Evolutionary conservation across 2,113 vertebrate species (phyloP).

Genomic region (Leptodactylus fuscus): DNA sequence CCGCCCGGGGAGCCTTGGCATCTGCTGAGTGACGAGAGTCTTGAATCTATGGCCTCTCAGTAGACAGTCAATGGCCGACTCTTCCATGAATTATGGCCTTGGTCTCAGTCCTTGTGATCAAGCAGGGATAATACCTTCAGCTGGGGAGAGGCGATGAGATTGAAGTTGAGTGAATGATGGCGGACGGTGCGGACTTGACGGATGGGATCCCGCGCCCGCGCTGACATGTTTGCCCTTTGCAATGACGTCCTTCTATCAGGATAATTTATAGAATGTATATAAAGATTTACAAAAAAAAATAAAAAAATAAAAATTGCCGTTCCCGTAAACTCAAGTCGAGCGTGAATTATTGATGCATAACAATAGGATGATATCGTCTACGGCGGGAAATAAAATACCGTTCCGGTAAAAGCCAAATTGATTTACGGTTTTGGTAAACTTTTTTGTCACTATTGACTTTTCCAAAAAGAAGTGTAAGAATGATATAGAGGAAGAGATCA

Average conservation of each 20-base stretch:
- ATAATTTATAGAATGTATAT: slow-evolving; percentile 50
- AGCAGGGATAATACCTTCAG: background rate
- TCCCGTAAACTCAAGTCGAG: background rate
- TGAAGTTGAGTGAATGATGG: slow-evolving; percentile 24
- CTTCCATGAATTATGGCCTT: background rate
- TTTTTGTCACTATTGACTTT: slow-evolving; percentile 49
- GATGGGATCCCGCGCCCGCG: background rate
- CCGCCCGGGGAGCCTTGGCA: background rate
- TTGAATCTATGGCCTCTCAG: background rate
- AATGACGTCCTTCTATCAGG: slow-evolving; percentile 11
- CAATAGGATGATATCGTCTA: slow-evolving; percentile 41
- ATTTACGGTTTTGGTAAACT: slow-evolving; percentile 49
- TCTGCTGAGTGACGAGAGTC: background rate
- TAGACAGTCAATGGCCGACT: background rate
- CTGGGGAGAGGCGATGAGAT: background rate
- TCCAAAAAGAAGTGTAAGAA: background rate
- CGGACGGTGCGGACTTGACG: background rate
- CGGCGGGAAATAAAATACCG: slow-evolving; percentile 33
- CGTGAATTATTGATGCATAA: slow-evolving; percentile 44
- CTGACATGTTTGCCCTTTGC: slow-evolving; percentile 48
- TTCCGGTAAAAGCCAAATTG: background rate
- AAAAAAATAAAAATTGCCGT: too few relatives aligned
- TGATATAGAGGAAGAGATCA: background rate
- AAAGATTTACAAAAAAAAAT: slow-evolving; percentile 50
- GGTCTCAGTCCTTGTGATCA: slow-evolving; percentile 9